phyloP scores from a whole-genome alignment of 2,113 vertebrate genomes.

The Peucedramus taeniatus region DNA sequence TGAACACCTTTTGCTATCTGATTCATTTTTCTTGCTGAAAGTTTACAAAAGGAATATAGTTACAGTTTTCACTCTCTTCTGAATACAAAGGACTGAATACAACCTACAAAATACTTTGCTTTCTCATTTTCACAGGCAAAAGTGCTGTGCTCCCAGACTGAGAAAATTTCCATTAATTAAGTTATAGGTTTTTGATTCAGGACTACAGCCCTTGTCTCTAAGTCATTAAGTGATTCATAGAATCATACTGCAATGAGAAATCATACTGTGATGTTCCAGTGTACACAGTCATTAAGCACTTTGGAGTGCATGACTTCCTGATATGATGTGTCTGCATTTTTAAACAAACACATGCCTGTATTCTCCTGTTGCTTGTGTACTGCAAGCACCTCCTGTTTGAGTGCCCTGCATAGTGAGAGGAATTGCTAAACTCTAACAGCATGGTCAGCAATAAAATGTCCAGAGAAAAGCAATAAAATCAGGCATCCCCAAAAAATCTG shows the following conservation, averaged over 20 bases:
- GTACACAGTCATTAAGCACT: slow-evolving; percentile 43
- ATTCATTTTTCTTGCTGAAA: neutral
- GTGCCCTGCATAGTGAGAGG: neutral
- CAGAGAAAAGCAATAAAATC: neutral
- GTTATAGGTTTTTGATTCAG: neutral
- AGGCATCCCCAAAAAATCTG: neutral
- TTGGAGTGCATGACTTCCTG: slow-evolving; percentile 7
- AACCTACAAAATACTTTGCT: neutral
- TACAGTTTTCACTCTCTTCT: neutral
- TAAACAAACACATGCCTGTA: slow-evolving; percentile 35
- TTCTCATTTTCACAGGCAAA: neutral
- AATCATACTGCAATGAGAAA: slow-evolving; percentile 29
- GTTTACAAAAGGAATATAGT: neutral
- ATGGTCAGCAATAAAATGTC: neutral
- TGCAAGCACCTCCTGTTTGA: neutral
- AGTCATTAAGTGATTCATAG: neutral
- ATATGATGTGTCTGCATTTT: slow-evolving; percentile 3
- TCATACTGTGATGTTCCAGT: neutral
- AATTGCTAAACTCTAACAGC: neutral
- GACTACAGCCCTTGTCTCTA: neutral
- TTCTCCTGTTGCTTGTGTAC: slow-evolving; percentile 14
- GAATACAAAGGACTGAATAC: neutral
- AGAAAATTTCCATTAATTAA: neutral
- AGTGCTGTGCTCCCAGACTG: neutral
- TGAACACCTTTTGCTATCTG: neutral